These are phyloP conservation scores for Agelastica alni DNA, from an alignment of 2,888 invertebrate genomes.

Conservation along the genomic window DNA sequence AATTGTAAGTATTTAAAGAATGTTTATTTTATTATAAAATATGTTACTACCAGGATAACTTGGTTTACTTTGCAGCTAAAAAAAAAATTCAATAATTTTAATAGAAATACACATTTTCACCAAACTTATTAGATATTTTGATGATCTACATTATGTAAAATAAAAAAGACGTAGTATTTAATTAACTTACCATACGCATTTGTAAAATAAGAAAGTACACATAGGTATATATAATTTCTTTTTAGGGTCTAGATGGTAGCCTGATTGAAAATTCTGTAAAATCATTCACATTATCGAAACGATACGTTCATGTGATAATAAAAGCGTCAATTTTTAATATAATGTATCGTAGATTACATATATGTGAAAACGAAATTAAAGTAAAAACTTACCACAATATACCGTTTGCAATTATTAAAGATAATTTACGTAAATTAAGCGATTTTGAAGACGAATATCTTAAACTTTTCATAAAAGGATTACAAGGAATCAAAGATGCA, in stretches of 20 bases:
- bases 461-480: constrained; percentile 14
- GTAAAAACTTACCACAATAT: constrained; percentile 14
- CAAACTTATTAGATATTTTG: neutral
- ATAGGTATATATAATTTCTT: neutral
- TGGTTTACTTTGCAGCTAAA: no score
- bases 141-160: neutral
- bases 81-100: no score
- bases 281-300: constrained; percentile 25
- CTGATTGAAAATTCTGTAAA: constrained; percentile 13
- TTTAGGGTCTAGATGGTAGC: constrained; percentile 24
- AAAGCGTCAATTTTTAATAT: constrained; percentile 28
- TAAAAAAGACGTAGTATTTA: neutral
- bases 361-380: constrained; percentile 21
- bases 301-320: constrained; percentile 18
- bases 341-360: constrained; percentile 19
- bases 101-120: neutral
- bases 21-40: no score
- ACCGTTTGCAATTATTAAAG: constrained; percentile 22
- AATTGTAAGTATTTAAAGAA: no score
- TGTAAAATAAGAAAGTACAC: neutral
- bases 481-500: constrained; percentile 26
- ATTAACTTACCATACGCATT: neutral
- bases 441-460: constrained; percentile 24
- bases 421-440: constrained; percentile 2
- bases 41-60: no score